Percentiles rank a stretch among this genome's conserved stretches.
Evolutionary conservation across 2,888 invertebrate species (phyloP).

Genomic region (Caenorhabditis sp.): DNA sequence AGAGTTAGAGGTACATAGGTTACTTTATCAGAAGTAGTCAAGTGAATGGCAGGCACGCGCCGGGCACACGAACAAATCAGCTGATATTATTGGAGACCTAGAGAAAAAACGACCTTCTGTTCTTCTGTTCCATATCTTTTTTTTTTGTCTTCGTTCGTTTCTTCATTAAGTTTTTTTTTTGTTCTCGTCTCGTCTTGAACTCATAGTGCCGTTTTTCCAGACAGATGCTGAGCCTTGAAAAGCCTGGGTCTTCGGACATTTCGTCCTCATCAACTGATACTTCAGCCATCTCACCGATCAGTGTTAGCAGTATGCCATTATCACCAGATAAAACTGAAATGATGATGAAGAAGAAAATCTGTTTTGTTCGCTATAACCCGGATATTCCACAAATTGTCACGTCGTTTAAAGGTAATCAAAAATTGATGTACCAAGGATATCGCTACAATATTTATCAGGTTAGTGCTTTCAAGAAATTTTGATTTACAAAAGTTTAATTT

Average conservation of each 20-base stretch:
- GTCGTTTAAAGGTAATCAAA: constrained; percentile 70
- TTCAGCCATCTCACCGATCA: constrained; percentile 53
- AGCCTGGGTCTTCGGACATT: constrained; percentile 51
- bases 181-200: not conserved
- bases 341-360: constrained; percentile 35
- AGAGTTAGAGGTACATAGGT: not conserved
- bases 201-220: not conserved
- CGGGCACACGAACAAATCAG: constrained; percentile 12
- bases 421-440: constrained; percentile 69
- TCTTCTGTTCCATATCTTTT: constrained; percentile 12
- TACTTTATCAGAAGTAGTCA: not conserved
- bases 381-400: constrained; percentile 67
- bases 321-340: constrained; percentile 44
- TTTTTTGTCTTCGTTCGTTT: constrained; percentile 14
- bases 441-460: constrained; percentile 70
- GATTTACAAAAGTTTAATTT: not conserved
- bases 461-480: not conserved
- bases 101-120: constrained; percentile 2
- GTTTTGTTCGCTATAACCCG: constrained; percentile 64
- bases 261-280: constrained; percentile 54
- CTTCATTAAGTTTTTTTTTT: constrained; percentile 6
- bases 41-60: not conserved
- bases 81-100: constrained; percentile 20
- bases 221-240: constrained; percentile 50
- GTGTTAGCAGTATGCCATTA: constrained; percentile 53